Evolutionary conservation across 2,888 invertebrate genomes (phyloP).

Genomic region (Isotomurus palustris): DNA sequence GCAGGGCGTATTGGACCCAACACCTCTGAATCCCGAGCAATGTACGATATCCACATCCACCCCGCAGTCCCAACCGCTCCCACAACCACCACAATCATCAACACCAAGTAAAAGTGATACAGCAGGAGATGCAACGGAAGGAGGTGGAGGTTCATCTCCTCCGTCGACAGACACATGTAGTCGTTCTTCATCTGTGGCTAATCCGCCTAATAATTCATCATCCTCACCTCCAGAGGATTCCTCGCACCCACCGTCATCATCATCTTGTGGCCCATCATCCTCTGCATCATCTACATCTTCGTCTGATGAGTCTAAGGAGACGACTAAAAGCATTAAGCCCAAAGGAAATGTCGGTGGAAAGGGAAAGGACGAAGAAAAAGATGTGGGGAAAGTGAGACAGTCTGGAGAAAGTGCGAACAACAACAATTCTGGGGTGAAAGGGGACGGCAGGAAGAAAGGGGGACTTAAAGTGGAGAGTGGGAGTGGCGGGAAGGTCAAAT

Average conservation of each 20-base stretch:
- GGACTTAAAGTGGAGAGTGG: neutral
- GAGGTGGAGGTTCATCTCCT: too few relatives aligned
- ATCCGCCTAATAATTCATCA: constrained; percentile 18
- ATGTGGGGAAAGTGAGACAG: too few relatives aligned
- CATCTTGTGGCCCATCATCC: too few relatives aligned
- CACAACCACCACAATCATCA: neutral
- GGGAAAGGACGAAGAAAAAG: too few relatives aligned
- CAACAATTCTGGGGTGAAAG: neutral
- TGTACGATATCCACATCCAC: neutral
- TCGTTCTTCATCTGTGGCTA: too few relatives aligned
- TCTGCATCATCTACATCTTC: constrained; percentile 6
- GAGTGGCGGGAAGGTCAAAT: neutral
- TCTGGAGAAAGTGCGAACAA: neutral
- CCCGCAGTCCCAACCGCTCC: neutral
- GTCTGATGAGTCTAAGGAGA: neutral
- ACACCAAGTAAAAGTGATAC: neutral
- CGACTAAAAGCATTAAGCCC: too few relatives aligned
- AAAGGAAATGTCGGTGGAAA: too few relatives aligned
- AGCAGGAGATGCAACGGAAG: neutral
- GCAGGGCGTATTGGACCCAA: constrained; percentile 17
- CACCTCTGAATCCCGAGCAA: neutral
- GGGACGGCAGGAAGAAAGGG: neutral
- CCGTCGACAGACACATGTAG: too few relatives aligned
- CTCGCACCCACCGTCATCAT: too few relatives aligned
- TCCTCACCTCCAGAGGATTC: too few relatives aligned